phyloP scores from a whole-genome alignment of 2,888 invertebrate genomes.

The Agriopis leucophaearia region DNA sequence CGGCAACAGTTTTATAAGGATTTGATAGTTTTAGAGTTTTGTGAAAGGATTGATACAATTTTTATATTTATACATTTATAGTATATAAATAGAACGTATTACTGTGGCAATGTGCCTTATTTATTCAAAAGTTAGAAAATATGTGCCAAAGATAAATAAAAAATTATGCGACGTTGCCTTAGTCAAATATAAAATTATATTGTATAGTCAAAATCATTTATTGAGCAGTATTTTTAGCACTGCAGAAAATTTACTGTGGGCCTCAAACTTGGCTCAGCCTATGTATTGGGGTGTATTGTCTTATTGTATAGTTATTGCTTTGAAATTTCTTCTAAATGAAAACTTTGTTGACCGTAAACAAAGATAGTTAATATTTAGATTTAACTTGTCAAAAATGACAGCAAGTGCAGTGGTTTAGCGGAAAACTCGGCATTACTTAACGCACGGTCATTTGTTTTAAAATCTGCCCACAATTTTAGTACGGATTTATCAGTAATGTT shows the following conservation, averaged over 20 bases:
- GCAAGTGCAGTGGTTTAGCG: no score
- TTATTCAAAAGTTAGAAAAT: constrained; percentile 54
- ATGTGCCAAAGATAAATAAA: constrained; percentile 63
- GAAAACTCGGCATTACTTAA: no score
- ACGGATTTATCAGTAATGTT: no score
- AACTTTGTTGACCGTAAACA: background rate
- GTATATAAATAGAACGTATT: constrained; percentile 22
- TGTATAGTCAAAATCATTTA: constrained; percentile 39
- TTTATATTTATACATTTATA: constrained; percentile 35
- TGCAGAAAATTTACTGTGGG: no score
- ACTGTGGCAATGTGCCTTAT: constrained; percentile 76
- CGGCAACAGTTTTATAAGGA: constrained; percentile 30
- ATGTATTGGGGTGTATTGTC: no score
- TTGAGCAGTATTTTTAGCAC: no score
- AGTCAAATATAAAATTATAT: constrained; percentile 23
- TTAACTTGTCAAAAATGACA: no score
- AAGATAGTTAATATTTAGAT: no score
- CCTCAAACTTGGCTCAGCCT: no score
- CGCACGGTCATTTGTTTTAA: no score
- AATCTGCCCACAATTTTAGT: no score
- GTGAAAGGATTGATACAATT: constrained; percentile 39
- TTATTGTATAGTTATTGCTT: no score
- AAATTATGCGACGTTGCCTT: constrained; percentile 51
- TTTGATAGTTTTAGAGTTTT: constrained; percentile 39
- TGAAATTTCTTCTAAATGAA: constrained; percentile 36